Conservation (phyloP, 2,113 vertebrate species). For the Glareola pratincola region DNA sequence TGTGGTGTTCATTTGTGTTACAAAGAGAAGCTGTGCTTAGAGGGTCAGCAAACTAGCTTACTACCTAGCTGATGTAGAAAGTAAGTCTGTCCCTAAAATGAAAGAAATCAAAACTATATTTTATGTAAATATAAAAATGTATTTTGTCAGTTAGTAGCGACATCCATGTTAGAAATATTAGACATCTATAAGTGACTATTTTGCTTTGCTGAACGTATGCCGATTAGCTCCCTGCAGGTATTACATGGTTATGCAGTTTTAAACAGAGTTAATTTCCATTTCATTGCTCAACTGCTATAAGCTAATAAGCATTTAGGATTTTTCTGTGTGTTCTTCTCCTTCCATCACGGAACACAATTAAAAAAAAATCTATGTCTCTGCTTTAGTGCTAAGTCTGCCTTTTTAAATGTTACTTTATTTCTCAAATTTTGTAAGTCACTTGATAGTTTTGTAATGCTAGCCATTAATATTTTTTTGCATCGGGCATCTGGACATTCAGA, state of each 20-base stretch:
- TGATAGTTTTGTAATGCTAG: neutral
- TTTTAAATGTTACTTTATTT: neutral
- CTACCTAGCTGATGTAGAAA: neutral
- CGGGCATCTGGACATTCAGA: neutral
- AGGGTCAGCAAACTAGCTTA: neutral
- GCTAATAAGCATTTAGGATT: neutral
- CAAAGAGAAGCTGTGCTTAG: neutral
- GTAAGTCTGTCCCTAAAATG: neutral
- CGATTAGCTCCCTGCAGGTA: neutral
- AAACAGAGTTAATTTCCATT: neutral
- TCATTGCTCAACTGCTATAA: neutral
- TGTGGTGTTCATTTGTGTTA: neutral
- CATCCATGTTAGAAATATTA: neutral
- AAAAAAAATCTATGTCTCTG: neutral
- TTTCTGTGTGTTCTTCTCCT: neutral
- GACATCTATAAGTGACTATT: neutral
- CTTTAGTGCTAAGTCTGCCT: neutral
- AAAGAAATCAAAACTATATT: neutral
- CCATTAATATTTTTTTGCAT: neutral
- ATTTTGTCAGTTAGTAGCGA: neutral
- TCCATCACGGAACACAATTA: neutral
- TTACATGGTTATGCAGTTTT: neutral
- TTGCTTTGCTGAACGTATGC: neutral
- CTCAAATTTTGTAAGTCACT: neutral
- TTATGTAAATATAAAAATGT: neutral